phyloP scores from a whole-genome alignment of 2,113 vertebrate genomes.

The Protobothrops mucrosquamatus region DNA sequence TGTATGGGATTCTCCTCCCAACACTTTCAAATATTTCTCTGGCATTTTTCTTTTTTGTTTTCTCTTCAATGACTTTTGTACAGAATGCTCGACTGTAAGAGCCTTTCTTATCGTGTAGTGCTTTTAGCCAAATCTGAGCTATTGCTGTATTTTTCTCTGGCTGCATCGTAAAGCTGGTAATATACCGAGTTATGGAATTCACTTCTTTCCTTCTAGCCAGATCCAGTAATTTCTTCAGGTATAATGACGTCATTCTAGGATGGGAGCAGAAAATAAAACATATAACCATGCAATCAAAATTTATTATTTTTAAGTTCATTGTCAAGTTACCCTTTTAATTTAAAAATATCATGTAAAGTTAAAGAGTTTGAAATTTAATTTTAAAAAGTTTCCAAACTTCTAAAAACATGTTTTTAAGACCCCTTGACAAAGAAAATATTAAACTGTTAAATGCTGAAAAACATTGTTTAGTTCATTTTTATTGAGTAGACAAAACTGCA shows the following conservation, averaged over 20 bases:
- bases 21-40: slow-evolving; percentile 64
- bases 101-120: slow-evolving; percentile 9
- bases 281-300: neutral
- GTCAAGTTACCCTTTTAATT: neutral
- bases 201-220: slow-evolving; percentile 50
- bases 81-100: slow-evolving; percentile 56
- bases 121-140: slow-evolving; percentile 32
- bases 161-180: slow-evolving; percentile 30
- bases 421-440: neutral
- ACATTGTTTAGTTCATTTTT: neutral
- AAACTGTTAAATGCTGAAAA: neutral
- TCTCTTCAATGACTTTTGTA: slow-evolving; percentile 36
- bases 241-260: slow-evolving; percentile 68
- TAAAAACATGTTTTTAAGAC: neutral
- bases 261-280: neutral
- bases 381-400: neutral
- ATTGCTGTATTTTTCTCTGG: slow-evolving; percentile 32
- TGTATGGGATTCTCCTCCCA: slow-evolving; percentile 82
- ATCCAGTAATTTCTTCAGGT: slow-evolving; percentile 53
- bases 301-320: neutral
- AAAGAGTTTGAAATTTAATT: neutral
- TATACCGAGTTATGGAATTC: slow-evolving; percentile 27
- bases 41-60: slow-evolving; percentile 59
- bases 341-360: neutral
- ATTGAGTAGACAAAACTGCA: neutral